These are phyloP conservation scores for Eupithecia subumbrata DNA, from an alignment of 2,888 invertebrate genomes.

Conservation along the genomic window DNA sequence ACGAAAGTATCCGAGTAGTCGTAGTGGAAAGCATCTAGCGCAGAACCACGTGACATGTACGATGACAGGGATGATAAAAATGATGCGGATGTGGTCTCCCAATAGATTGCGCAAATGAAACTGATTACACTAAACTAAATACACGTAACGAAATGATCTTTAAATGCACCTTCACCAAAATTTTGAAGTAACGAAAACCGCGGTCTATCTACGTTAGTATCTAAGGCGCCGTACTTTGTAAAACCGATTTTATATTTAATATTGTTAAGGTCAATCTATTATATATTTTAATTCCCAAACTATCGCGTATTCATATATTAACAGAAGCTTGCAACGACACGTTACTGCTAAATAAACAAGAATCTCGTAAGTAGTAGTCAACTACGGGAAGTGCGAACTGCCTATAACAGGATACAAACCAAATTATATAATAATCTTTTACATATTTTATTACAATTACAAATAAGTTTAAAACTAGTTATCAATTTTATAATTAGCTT, in stretches of 20 bases:
- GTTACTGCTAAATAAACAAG: conserved; percentile 40
- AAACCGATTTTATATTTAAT: conserved; percentile 40
- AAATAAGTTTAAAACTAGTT: conserved; percentile 69
- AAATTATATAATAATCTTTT: conserved; percentile 60
- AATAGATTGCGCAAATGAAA: conserved; percentile 17
- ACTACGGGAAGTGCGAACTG: conserved; percentile 46
- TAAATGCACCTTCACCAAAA: conserved; percentile 78
- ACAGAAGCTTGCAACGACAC: conserved; percentile 46
- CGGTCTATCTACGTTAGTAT: conserved; percentile 11
- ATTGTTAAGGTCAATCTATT: conserved; percentile 40
- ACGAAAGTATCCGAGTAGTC: background rate
- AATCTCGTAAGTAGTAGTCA: conserved; percentile 41
- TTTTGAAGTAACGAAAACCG: conserved; percentile 37
- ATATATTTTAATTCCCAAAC: conserved; percentile 39
- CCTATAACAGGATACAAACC: conserved; percentile 54
- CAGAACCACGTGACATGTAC: conserved; percentile 16
- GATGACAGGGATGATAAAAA: background rate
- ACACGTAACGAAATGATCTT: conserved; percentile 43
- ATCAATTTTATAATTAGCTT: conserved; percentile 66
- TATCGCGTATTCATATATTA: conserved; percentile 45
- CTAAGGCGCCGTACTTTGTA: conserved; percentile 27
- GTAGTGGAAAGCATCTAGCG: conserved; percentile 13
- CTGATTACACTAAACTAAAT: conserved; percentile 31
- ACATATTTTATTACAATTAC: conserved; percentile 70
- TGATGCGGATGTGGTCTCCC: conserved; percentile 16